Evolutionary conservation across 2,797 vertebrate genomes (phyloP), one percentile per base, ranked within the genome.

Genomic region (Micropoecilia bifurca): DNA sequence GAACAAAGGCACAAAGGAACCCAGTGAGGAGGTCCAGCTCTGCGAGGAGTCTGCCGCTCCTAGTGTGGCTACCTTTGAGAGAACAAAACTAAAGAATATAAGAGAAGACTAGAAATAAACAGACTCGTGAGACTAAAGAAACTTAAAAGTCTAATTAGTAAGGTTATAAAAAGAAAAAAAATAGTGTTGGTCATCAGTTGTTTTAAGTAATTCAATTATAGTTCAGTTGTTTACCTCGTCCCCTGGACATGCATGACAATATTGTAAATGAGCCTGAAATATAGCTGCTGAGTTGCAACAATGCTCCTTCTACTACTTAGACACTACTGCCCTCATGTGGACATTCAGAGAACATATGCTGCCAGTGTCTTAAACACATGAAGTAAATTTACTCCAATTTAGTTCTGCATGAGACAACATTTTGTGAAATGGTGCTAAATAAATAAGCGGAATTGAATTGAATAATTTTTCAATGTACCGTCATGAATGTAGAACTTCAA

Each of bases 271-370:
- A n/a, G 7, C 46, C 16, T 69, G 39, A 30, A 61, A 30, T 7
- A 1, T 20, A 36, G 36, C 36, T 39, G 18, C 18, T 25, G 33
- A 22, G n/a, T 13, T 1, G 12, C 30, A 16, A 25, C 6, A 22
- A 73, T 25, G n/a, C 55, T 3, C 25, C 63, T 57, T 53, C 46
- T 30, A 88, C 74, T 83, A 39, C 71, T 90, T 92, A 88, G 85
- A 76, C 63, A 85, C 80, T 89, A 93, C 91, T 95, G 94, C 92
- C 94, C 85, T 78, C 94, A 84, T 77, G 92, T 93, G 95, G 93
- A 85, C 28, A 78, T 48, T 61, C 0, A 28, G n/a, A 20, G 72
- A 61, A 86, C 20, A 81, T 3, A 20, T 41, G 47, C 3, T 43
- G 4, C 22, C 18, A 25, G 10, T 13, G 39, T 14, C 39, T 10